These are phyloP conservation scores for Anthopleura xanthogrammica DNA, from an alignment of 92 coral and sea anemone genomes.

Conservation along the genomic window DNA sequence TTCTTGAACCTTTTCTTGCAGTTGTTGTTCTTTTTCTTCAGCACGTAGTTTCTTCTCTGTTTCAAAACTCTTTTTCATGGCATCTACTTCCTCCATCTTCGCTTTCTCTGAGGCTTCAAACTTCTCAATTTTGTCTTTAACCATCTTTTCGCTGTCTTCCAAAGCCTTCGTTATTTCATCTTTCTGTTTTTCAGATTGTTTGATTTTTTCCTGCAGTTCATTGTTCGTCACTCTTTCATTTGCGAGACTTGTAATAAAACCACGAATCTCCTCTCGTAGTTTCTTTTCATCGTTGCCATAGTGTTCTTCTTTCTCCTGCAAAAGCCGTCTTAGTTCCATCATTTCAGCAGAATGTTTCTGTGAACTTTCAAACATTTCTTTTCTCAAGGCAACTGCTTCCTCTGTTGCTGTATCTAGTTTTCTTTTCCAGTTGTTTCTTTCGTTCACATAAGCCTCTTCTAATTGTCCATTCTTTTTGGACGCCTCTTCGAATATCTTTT, in stretches of 20 bases:
- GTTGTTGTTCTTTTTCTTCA: constrained; percentile 32
- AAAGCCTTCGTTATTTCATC: constrained; percentile 23
- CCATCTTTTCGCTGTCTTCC: constrained; percentile 23
- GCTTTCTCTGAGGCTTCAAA: constrained; percentile 12
- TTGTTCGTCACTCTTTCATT: constrained; percentile 40
- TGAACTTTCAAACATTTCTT: constrained; percentile 63
- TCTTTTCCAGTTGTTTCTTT: constrained; percentile 62
- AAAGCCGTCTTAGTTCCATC: constrained; percentile 57
- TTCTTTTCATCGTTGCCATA: constrained; percentile 59
- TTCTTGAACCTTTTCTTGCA: constrained; percentile 24
- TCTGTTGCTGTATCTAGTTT: constrained; percentile 63
- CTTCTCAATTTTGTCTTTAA: constrained; percentile 5
- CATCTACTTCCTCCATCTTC: constrained; percentile 13
- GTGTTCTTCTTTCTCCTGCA: constrained; percentile 54
- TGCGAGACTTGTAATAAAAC: constrained; percentile 50
- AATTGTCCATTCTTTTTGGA: constrained; percentile 43
- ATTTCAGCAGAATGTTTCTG: constrained; percentile 67
- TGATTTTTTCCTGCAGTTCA: constrained; percentile 51
- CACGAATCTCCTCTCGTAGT: constrained; percentile 45
- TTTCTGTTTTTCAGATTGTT: constrained; percentile 30
- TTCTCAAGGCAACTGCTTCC: constrained; percentile 51
- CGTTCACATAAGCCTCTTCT: constrained; percentile 61
- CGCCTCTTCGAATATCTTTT: constrained; percentile 63
- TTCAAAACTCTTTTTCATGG: constrained; percentile 27
- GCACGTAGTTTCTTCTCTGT: constrained; percentile 36